Evolutionary conservation across 2,113 vertebrate species (phyloP).

Genomic region (Orycteropus afer): DNA sequence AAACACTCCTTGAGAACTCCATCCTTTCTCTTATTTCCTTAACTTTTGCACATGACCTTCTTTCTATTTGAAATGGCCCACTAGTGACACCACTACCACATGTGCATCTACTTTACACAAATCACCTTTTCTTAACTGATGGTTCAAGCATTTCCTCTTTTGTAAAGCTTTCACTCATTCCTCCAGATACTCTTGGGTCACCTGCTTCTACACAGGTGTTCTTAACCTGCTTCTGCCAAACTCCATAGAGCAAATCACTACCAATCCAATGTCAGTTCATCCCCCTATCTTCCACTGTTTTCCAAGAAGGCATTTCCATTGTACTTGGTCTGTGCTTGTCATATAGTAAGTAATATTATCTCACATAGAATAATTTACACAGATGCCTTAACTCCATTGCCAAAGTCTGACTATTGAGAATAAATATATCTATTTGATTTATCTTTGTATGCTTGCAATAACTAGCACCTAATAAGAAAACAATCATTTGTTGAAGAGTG

Average conservation of each 20-base stretch:
- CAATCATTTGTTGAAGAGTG: neutral
- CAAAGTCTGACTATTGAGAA: neutral
- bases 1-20: neutral
- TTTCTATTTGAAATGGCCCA: neutral
- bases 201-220: neutral
- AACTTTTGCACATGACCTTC: neutral
- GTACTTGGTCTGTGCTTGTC: neutral
- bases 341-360: neutral
- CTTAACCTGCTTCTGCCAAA: neutral
- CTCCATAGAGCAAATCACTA: accelerated
- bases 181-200: neutral
- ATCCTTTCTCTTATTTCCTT: no score
- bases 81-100: no score
- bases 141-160: neutral
- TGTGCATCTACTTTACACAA: accelerated
- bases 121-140: neutral
- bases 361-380: neutral
- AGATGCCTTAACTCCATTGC: neutral
- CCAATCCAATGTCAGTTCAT: accelerated
- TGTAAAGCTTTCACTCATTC: neutral
- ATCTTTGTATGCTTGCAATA: neutral
- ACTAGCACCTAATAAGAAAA: neutral
- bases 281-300: neutral
- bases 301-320: no score
- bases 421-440: neutral